These are phyloP conservation scores for Coptodon rendalli DNA, from an alignment of 2,113 vertebrate genomes.

Conservation along the genomic window DNA sequence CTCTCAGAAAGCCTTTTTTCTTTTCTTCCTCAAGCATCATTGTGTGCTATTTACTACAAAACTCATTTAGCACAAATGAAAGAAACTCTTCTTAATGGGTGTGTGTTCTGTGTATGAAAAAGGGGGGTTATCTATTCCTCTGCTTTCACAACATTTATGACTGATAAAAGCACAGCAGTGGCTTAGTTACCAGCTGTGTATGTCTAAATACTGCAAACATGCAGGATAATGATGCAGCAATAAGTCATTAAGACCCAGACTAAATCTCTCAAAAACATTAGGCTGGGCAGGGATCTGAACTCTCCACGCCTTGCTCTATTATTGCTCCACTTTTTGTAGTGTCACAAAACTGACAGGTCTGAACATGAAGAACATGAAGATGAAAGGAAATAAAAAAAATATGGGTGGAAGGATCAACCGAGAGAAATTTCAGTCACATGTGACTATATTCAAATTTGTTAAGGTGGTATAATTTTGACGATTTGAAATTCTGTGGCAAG, in stretches of 20 bases:
- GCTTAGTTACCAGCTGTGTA: constrained; percentile 16
- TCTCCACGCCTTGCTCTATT: not conserved
- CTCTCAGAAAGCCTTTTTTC: constrained; percentile 10
- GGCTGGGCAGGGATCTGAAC: not conserved
- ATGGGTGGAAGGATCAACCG: not conserved
- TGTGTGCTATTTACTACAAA: constrained; percentile 15
- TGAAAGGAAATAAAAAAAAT: not conserved
- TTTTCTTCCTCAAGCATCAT: not conserved
- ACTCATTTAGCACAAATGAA: constrained; percentile 35
- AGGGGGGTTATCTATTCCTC: constrained; percentile 8
- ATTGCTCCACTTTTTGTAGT: constrained; percentile 4
- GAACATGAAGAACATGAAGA: constrained; percentile 25
- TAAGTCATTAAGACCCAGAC: constrained; percentile 9
- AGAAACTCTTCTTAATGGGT: constrained; percentile 12
- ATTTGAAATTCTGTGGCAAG: not conserved
- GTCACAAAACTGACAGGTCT: constrained; percentile 42
- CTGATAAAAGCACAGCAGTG: constrained; percentile 24
- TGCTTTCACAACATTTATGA: not conserved
- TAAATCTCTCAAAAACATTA: constrained; percentile 26
- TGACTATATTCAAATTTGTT: not conserved
- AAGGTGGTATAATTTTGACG: not conserved
- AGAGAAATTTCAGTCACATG: not conserved
- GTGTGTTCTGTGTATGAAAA: constrained; percentile 5
- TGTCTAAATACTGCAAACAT: constrained; percentile 5
- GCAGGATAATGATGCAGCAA: constrained; percentile 17